Conservation (phyloP, 2,888 invertebrate species). For the Teinopalpus imperialis region DNA sequence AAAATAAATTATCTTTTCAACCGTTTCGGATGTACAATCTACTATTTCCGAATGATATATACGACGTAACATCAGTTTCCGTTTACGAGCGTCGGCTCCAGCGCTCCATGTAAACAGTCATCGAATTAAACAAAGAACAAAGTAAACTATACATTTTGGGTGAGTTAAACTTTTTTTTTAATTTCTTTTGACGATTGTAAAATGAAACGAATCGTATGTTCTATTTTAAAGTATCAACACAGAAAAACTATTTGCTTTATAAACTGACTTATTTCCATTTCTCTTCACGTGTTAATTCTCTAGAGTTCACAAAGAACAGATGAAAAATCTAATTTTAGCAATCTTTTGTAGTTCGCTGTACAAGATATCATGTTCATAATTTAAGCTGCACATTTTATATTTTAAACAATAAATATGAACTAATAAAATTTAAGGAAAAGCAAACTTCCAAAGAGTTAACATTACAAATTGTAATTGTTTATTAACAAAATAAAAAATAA, state of each 20-base stretch:
- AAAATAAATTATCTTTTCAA: slow-evolving; percentile 17
- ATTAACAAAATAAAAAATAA: too few relatives aligned
- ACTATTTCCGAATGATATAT: slow-evolving; percentile 28
- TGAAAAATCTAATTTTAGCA: slow-evolving; percentile 16
- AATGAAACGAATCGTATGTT: too few relatives aligned
- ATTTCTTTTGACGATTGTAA: slow-evolving; percentile 4
- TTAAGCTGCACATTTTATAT: too few relatives aligned
- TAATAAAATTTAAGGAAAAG: too few relatives aligned
- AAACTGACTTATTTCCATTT: slow-evolving; percentile 14
- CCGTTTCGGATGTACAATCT: slow-evolving; percentile 22
- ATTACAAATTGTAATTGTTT: too few relatives aligned
- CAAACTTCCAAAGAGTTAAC: too few relatives aligned
- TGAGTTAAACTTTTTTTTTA: slow-evolving; percentile 38
- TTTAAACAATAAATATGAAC: too few relatives aligned
- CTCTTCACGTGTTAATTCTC: slow-evolving; percentile 16
- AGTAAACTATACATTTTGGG: slow-evolving; percentile 41
- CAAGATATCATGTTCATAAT: too few relatives aligned
- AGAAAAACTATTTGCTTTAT: slow-evolving; percentile 17
- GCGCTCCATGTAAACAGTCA: slow-evolving; percentile 59
- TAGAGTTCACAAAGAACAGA: slow-evolving; percentile 15
- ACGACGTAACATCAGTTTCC: slow-evolving; percentile 30
- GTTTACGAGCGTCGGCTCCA: slow-evolving; percentile 49
- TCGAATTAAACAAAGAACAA: slow-evolving; percentile 65
- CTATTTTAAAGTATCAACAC: background rate
- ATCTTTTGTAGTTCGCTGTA: slow-evolving; percentile 8